These are phyloP conservation scores for Artemia sinica DNA, from an alignment of 2,888 invertebrate genomes.

Conservation along the genomic window DNA sequence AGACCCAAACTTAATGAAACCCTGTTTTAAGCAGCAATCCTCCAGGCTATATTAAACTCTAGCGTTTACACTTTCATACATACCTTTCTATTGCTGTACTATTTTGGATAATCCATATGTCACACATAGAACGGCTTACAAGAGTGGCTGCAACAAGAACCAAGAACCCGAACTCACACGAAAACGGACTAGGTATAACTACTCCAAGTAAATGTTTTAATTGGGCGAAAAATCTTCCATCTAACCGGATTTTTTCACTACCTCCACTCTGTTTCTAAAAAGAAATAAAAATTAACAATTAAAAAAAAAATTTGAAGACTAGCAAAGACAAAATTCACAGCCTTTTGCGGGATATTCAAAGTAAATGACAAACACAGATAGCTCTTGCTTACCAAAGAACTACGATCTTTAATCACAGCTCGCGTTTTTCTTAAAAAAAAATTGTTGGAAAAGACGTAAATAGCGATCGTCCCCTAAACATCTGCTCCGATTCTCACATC, in stretches of 20 bases:
- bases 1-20: no score
- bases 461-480: no score
- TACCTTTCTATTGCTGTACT: conserved; percentile 79
- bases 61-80: conserved; percentile 15
- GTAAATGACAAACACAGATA: no score
- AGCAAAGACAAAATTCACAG: no score
- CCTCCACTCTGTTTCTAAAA: conserved; percentile 16
- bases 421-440: no score
- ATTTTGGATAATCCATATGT: conserved; percentile 91
- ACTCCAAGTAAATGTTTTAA: conserved; percentile 35
- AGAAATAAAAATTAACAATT: not conserved
- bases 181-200: conserved; percentile 58
- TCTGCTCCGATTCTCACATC: no score
- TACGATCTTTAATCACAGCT: no score
- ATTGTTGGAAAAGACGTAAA: no score
- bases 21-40: no score
- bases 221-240: conserved; percentile 24
- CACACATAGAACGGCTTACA: conserved; percentile 75
- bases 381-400: no score
- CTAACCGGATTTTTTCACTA: conserved; percentile 21
- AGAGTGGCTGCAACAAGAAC: conserved; percentile 58
- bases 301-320: not conserved
- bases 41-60: no score
- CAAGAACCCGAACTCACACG: conserved; percentile 55
- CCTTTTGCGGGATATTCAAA: no score